Evolutionary conservation across 2,888 invertebrate genomes (phyloP), one percentile per base, ranked within the genome.

Genomic region (Lycia hirtaria): DNA sequence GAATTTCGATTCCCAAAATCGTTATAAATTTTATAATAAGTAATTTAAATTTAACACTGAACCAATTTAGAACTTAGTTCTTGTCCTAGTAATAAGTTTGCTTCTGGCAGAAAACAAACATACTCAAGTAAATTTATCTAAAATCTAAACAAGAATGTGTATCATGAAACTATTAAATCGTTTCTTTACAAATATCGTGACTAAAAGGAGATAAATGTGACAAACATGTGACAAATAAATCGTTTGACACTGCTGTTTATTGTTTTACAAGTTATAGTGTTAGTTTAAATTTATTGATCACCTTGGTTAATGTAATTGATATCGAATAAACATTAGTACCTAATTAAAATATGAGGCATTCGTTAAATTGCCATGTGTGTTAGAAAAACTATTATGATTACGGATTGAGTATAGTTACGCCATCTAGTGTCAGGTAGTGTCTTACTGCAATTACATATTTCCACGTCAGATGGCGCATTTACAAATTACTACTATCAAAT

Each of bases 341-440:
- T n/a, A n/a, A n/a, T n/a, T n/a, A n/a, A n/a, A n/a, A n/a, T n/a
- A n/a, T n/a, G n/a, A n/a, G n/a, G n/a, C n/a, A 28, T 24, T 49
- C 14, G 4, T 30, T 33, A 40, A 14, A 68, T 53, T 68, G 71
- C 59, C 72, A 68, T 70, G 73, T 73, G 41, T 60, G n/a, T 45
- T 7, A 6, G 1, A n/a, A 5, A 17, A 3, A 10, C 12, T 26
- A 44, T 12, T 9, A n/a, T n/a, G n/a, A n/a, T n/a, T n/a, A n/a
- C n/a, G n/a, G n/a, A n/a, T n/a, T n/a, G n/a, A n/a, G n/a, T 0
- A 45, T 22, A 12, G 24, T 24, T 51, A 67, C 80, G 87, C 81
- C 83, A 83, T 77, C 88, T 87, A 38, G 55, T 58, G 77, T 50
- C 30, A 75, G 85, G 76, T 87, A 83, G 88, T 59, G 2, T n/a